These are phyloP conservation scores for Lysandra coridon DNA, from an alignment of 2,888 invertebrate species.

Conservation along the genomic window DNA sequence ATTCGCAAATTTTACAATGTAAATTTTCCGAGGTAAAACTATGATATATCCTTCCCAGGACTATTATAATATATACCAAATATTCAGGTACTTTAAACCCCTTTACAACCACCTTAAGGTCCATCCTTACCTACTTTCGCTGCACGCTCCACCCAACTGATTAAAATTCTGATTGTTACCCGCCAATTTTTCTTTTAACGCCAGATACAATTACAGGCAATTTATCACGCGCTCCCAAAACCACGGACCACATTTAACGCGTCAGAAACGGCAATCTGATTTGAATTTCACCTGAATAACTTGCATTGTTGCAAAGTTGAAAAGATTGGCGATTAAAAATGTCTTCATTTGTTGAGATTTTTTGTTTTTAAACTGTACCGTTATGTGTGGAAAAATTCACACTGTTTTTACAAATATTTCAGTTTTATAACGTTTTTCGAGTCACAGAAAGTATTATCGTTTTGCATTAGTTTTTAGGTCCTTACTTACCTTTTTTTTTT, in stretches of 20 bases:
- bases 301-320: constrained; percentile 7
- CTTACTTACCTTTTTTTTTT: no score
- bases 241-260: constrained; percentile 1
- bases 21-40: no score
- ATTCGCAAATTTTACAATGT: no score
- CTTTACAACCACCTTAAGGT: constrained; percentile 26
- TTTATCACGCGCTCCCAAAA: constrained; percentile 29
- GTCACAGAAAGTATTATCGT: no score
- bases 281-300: constrained; percentile 7
- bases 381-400: no score
- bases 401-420: no score
- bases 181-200: constrained; percentile 36
- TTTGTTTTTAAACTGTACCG: no score
- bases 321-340: background rate
- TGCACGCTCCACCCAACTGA: constrained; percentile 38
- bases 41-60: no score
- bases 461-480: no score
- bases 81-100: no score
- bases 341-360: background rate
- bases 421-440: no score
- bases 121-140: constrained; percentile 34
- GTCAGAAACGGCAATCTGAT: constrained; percentile 21
- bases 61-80: no score
- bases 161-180: constrained; percentile 43
- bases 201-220: constrained; percentile 36